Evolutionary conservation across 2,113 vertebrate genomes (phyloP), one percentile per base, ranked within the genome.

Genomic region (Electrona antarctica): DNA sequence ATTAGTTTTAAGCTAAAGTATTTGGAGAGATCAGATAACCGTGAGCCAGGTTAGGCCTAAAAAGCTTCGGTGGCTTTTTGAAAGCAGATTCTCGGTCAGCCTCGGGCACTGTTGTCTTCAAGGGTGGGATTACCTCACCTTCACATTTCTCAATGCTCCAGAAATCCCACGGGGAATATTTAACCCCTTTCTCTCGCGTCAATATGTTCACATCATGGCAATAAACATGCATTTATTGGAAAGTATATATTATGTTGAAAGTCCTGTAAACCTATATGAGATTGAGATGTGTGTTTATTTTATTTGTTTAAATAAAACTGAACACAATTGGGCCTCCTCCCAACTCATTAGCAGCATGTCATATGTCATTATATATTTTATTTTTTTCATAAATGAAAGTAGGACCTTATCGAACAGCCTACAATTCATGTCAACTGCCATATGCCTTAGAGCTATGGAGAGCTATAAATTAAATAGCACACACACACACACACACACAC

Each of bases 21-120:
- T 83, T 84, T 54, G 54, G 50, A 41, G 52, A 81, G 87, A 91
- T 90, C 90, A 91, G 87, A 91, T 91, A 90, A 88, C 89, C 78
- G 21, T 21, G 21, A 83, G 69, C 11, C 78, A 73, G 77, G 77
- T 78, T 70, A 60, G 72, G 74, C 78, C 78, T 68, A 85, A 87
- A 87, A 89, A 85, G 77, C 74, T 73, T 77, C 77, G 68, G n/a
- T 80, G 73, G 77, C 86, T 85, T 90, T 21, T 89, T 91, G 87
- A 90, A 90, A 89, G 81, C 74, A 84, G 82, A 88, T 89, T 91
- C 76, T 84, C 46, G 74, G 77, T 79, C 79, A 68, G 85, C 89
- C 90, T 28, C 69, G 1, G 88, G 90, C 87, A 3, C 50, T 67
- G 73, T 41, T 59, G 80, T 54, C 73, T 84, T 66, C 73, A 50